phyloP scores from a whole-genome alignment of 2,797 vertebrate species.

The Manis javanica region DNA sequence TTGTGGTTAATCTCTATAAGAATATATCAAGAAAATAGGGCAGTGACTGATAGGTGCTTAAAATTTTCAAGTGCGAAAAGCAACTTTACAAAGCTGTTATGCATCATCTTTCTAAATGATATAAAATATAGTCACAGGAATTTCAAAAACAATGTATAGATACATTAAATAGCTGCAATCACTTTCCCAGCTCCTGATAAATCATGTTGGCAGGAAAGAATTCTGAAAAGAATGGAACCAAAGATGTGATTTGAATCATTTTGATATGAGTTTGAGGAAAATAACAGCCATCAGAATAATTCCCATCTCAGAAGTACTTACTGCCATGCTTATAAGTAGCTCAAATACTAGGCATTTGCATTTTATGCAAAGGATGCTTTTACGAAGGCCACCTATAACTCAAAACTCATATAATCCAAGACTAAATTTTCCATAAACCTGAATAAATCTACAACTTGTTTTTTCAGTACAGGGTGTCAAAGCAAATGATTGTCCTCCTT shows the following conservation, averaged over 20 bases:
- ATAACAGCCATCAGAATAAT: conserved; percentile 66
- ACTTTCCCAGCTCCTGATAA: conserved; percentile 44
- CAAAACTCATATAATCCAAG: conserved; percentile 38
- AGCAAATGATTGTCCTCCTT: background rate
- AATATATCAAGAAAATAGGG: conserved; percentile 14
- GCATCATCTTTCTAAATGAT: background rate
- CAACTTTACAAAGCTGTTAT: conserved; percentile 14
- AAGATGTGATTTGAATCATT: conserved; percentile 59
- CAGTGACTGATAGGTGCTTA: background rate
- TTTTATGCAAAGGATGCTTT: conserved; percentile 57
- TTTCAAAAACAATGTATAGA: conserved; percentile 11
- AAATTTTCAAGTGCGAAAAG: conserved; percentile 30
- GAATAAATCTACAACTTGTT: conserved; percentile 59
- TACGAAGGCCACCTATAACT: conserved; percentile 33
- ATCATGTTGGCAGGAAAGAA: conserved; percentile 2
- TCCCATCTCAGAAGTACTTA: conserved; percentile 45
- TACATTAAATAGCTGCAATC: conserved; percentile 25
- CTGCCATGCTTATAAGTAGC: conserved; percentile 1
- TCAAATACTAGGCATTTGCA: conserved; percentile 50
- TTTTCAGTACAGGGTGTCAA: background rate
- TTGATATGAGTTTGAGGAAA: conserved; percentile 62
- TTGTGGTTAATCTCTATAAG: background rate
- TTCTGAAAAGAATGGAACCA: conserved; percentile 36
- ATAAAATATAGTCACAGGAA: background rate
- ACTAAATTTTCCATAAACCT: conserved; percentile 43